These are phyloP conservation scores for Misgurnus mizolepis DNA, from an alignment of 2,113 vertebrate species.

Conservation along the genomic window DNA sequence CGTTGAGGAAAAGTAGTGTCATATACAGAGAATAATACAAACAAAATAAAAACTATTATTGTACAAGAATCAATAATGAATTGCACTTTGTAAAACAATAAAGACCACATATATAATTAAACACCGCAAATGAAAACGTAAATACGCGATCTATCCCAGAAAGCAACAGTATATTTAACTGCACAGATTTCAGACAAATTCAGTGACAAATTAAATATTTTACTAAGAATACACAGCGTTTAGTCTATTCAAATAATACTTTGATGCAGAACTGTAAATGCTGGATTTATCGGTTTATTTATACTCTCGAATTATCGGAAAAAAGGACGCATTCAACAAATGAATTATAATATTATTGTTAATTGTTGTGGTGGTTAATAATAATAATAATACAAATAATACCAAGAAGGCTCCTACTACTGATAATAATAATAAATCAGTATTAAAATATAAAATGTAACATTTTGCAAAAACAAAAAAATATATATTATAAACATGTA, in stretches of 20 bases:
- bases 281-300: not conserved
- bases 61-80: not conserved
- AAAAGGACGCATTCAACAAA: not conserved
- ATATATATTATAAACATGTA: not conserved
- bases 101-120: not conserved
- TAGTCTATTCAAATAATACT: too few species aligned
- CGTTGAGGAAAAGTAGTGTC: not conserved
- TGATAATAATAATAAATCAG: not conserved
- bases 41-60: not conserved
- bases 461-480: not conserved
- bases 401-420: not conserved
- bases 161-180: not conserved
- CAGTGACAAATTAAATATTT: not conserved
- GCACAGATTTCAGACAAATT: not conserved
- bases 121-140: not conserved
- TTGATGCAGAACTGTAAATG: not conserved
- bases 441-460: not conserved
- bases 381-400: not conserved
- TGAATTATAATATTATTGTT: conserved; percentile 67
- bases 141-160: not conserved
- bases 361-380: conserved; percentile 47
- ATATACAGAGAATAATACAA: not conserved
- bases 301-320: not conserved
- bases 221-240: too few species aligned
- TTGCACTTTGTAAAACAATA: not conserved